Conservation (phyloP, 30 jellyfish, hydroid and myxozoan species). For the Rhopilema esculentum region DNA sequence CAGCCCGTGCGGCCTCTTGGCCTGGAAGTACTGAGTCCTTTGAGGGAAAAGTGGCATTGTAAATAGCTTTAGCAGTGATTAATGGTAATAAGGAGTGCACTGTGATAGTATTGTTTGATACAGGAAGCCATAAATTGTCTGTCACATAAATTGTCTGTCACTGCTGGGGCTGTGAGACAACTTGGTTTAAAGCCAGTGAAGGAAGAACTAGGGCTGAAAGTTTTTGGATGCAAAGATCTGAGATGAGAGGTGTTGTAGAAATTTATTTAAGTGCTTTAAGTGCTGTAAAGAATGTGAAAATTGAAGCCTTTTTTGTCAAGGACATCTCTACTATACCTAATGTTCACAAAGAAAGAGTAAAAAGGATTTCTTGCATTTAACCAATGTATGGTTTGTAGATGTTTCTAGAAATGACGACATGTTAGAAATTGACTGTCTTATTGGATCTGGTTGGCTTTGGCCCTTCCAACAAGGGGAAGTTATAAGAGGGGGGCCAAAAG, state of each 20-base stretch:
- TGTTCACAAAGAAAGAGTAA: slow-evolving; percentile 21
- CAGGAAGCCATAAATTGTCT: slow-evolving; percentile 6
- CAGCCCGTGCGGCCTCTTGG: slow-evolving; percentile 4
- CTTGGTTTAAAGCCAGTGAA: neutral
- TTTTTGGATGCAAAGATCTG: neutral
- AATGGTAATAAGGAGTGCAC: slow-evolving; percentile 2
- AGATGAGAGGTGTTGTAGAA: slow-evolving; percentile 24
- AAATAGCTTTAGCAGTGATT: neutral
- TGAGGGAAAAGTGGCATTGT: slow-evolving; percentile 2
- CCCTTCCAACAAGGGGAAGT: slow-evolving; percentile 42
- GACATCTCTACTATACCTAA: slow-evolving; percentile 16
- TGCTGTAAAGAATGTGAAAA: neutral
- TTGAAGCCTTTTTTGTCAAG: slow-evolving; percentile 37
- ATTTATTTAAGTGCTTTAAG: neutral
- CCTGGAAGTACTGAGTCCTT: neutral
- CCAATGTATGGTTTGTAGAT: slow-evolving; percentile 51
- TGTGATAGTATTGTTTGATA: slow-evolving; percentile 11
- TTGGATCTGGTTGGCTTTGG: slow-evolving; percentile 60
- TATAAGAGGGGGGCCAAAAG: slow-evolving; percentile 50
- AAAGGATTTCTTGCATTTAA: slow-evolving; percentile 14
- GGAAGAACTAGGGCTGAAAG: slow-evolving; percentile 3
- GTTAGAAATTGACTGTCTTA: slow-evolving; percentile 43
- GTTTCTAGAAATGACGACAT: slow-evolving; percentile 29
- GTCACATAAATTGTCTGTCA: neutral
- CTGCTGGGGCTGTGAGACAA: neutral